Conservation (phyloP, 2,888 invertebrate species). For the Hydraecia micacea region DNA sequence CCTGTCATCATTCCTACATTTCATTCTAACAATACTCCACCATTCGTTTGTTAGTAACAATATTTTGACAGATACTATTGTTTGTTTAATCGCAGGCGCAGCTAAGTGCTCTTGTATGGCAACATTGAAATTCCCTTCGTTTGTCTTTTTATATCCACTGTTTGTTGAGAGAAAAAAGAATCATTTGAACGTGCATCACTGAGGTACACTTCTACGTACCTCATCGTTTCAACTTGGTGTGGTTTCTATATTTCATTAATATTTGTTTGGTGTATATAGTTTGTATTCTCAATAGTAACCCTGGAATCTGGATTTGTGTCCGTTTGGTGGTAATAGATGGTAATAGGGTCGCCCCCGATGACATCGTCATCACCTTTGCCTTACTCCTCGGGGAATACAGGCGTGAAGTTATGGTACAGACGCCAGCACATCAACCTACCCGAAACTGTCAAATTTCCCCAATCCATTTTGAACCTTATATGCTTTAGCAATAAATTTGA, state of each 20-base stretch:
- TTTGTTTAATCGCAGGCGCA: constrained; percentile 41
- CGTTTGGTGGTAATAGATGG: not conserved
- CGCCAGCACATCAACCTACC: no score
- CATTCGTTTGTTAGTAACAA: constrained; percentile 50
- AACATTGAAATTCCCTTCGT: constrained; percentile 45
- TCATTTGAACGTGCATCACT: not conserved
- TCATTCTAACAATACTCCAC: constrained; percentile 39
- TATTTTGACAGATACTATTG: constrained; percentile 60
- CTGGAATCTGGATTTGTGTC: not conserved
- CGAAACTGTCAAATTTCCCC: no score
- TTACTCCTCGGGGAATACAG: not conserved
- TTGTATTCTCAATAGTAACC: not conserved
- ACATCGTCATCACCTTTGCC: not conserved
- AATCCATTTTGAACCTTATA: no score
- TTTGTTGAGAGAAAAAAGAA: constrained; percentile 23
- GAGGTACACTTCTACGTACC: not conserved
- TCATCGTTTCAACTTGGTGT: not conserved
- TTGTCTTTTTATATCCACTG: constrained; percentile 53
- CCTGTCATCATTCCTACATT: constrained; percentile 55
- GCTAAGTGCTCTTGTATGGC: constrained; percentile 44
- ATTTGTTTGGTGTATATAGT: not conserved
- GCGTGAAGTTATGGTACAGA: no score
- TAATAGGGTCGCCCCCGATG: not conserved
- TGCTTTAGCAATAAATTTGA: no score
- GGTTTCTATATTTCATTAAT: not conserved